Evolutionary conservation across 2,113 vertebrate species (phyloP), one percentile per base, ranked within the genome.

Genomic region (Lagopus leucura): DNA sequence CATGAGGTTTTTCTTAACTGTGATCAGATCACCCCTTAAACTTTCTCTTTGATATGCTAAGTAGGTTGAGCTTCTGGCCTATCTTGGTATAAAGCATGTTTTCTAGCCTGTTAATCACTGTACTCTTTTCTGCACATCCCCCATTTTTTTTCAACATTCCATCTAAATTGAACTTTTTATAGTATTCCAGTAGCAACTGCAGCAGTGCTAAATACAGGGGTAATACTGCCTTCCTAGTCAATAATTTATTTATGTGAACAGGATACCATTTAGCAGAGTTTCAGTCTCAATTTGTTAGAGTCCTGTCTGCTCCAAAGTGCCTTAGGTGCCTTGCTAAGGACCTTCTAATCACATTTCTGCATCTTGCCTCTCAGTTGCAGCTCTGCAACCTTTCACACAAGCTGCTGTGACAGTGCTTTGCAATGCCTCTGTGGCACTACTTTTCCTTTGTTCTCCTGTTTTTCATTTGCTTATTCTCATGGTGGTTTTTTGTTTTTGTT

Each of bases 1-100:
- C 27, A 5, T 57, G 86, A 89, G 66, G 4, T 73, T 95, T 64
- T 86, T 83, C 73, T 78, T 63, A 54, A 36, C 77, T 88, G 76
- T 88, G 76, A 97, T 95, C 88, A 88, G 90, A 81, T 95, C 58
- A 91, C 61, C 69, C 75, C 90, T 91, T 94, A 95, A 96, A 95
- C 69, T 73, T 88, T 73, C 70, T 65, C 86, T 95, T 97, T 95
- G 95, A 97, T 82, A 71, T 92, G 91, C 73, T 94, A 93, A 96
- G 43, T 64, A 94, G 85, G 34, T n/a, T 90, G 80, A 90, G 90
- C 54, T 93, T 65, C 86, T 86, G 65, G 61, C 86, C 82, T 93
- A 81, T 94, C 92, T 96, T 94, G 36, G 65, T 91, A 86, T 48
- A 90, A 90, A 67, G 43, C 45, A 86, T 45, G 80, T 84, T 94